Evolutionary conservation across 2,888 invertebrate genomes (phyloP), one percentile per base, ranked within the genome.

Genomic region (Formica aserva): DNA sequence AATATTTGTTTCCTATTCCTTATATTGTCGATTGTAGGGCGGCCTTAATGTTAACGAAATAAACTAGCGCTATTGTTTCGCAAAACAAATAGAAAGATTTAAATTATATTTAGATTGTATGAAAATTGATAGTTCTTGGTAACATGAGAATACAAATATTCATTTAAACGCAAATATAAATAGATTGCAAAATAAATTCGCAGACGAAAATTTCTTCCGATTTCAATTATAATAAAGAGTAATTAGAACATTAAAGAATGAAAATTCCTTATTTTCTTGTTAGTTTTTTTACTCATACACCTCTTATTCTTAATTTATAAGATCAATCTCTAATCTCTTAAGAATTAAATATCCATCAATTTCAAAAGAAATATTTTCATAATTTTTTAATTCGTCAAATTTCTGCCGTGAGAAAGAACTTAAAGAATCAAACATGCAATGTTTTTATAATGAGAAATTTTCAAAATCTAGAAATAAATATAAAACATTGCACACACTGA

Each of bases 351-450:
- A 32, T 8, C n/a, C 6, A 32, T 32, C 15, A 55, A 71, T 29
- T 69, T 69, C n/a, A 48, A 71, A 32, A 55, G n/a, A 8, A 55
- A 52, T 13, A 52, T 71, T 71, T 69, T 67, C n/a, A 69, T 15
- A 45, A 45, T 45, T 45, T 48, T 29, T 9, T 71, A 22, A 71
- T 35, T 35, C 1, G 3, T 32, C 13, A 5, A 74, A 62, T 15
- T 57, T 38, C 18, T 60, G 4, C n/a, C 41, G 26, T 38, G 6
- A n/a, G 3, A 41, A 18, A 41, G 13, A 15, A 41, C 3, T 13
- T 41, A 41, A 41, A 41, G 4, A 35, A 71, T 35, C 13, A 6
- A 29, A n/a, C 3, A 48, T 48, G 4, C 2, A 52, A n/a, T n/a
- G 5, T 41, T 35, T 15, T 3, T 13, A 48, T 11, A n/a, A 52